Evolutionary conservation across 2,113 vertebrate species (phyloP).

Genomic region (Ibidorhyncha struthersii): DNA sequence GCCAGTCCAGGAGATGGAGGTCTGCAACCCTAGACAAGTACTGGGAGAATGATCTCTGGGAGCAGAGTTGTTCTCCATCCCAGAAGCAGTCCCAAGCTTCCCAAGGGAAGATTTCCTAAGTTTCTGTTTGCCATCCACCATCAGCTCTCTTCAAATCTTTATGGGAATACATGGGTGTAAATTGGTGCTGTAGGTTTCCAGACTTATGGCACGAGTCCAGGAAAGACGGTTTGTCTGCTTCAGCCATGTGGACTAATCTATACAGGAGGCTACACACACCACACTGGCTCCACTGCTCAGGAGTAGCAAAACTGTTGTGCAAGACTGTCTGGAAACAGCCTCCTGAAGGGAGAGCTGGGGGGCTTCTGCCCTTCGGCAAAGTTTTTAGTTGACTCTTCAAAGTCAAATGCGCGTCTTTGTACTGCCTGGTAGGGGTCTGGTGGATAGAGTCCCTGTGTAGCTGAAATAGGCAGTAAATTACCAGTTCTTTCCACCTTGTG

Average conservation of each 20-base stretch:
- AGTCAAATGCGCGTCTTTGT: background rate
- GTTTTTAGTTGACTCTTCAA: background rate
- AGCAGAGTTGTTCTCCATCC: background rate
- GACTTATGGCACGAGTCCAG: background rate
- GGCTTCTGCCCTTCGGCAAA: background rate
- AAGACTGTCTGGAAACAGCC: background rate
- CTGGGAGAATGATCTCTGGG: background rate
- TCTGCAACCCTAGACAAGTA: background rate
- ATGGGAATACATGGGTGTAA: background rate
- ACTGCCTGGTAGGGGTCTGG: background rate
- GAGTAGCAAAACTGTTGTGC: background rate
- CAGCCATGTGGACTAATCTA: background rate
- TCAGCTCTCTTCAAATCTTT: background rate
- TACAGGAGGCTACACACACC: background rate
- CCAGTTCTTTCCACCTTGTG: background rate
- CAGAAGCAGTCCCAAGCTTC: background rate
- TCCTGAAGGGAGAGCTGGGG: background rate
- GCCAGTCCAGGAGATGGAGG: background rate
- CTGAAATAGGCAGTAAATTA: background rate
- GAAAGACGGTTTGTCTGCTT: background rate
- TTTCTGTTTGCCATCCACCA: background rate
- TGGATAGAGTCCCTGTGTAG: too few relatives aligned
- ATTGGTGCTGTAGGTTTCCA: background rate
- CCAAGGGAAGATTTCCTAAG: background rate
- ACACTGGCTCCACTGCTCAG: background rate